Evolutionary conservation across 2,797 vertebrate species (phyloP), one percentile per base, ranked within the genome.

Genomic region (Smutsia gigantea): DNA sequence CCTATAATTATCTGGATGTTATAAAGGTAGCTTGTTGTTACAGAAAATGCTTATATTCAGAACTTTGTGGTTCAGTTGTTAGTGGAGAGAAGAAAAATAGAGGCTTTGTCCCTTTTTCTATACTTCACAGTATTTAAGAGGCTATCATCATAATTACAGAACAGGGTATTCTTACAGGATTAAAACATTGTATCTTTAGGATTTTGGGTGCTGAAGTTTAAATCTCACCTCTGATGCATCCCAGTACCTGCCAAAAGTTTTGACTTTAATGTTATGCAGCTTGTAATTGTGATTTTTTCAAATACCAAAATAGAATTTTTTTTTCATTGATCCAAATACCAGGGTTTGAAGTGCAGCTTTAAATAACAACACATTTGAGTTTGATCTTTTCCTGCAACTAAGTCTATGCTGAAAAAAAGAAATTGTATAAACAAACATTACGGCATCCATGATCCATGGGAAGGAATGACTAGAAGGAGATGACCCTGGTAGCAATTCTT

Each of bases 11-110:
- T 99, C 99, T 99, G 98, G 85, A 92, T 75, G 97, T 98, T 98
- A 99, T 99, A 99, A 99, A 99, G 99, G 98, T 98, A 98, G 98
- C 98, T 99, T 99, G 98, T 99, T 99, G 98, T 99, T 98, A 97
- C 95, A 98, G 98, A 99, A 98, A 98, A 98, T 98, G 98, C 98
- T 98, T 98, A 98, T 98, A 95, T 99, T 99, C 98, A 98, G 98
- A 98, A 98, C 98, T 96, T 29, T 96, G 96, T 97, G 95, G 95
- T 95, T 95, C 97, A 96, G 97, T 98, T 98, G 97, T 98, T 97
- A 98, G 84, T 69, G 34, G 82, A 83, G 74, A 34, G 7, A 71
- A 96, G 93, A 84, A 93, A 96, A 98, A 97, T 94, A 93, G 86
- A 96, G 72, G 91, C 75, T 98, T 97, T 98, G 98, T 97, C 90